Base-by-base conservation (phyloP, 1,140 invertebrate species). In the Papilio helenus region DNA sequence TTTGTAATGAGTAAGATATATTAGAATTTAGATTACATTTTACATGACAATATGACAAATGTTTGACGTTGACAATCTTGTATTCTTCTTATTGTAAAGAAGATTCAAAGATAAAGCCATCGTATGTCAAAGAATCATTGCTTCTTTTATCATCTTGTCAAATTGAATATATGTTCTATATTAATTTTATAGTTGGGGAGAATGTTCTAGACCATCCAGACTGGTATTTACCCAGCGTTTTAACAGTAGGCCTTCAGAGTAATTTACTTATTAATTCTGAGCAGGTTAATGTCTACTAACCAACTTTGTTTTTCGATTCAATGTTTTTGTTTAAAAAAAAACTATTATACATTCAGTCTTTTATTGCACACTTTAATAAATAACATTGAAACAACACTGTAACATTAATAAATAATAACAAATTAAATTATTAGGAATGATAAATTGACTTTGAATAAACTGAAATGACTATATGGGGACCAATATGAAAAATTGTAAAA, bases 51-150 rank as follows among this genome's bases (percentile, higher is more conserved):
- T 23, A 20, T 74, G 81, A 80, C 79, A 79, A 72, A 26, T 39
- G 74, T 72, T 61, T 82, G 81, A 85, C 83, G 68, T 73, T 72
- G 58, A 44, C 46, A 77, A 61, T 20, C 51, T 39, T 76, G 29
- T 76, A 81, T 79, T 82, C 80, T 80, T 81, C 77, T 84, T 83
- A 55, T 61, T 78, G 58, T 72, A 79, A 79, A 84, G 29, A 78
- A 77, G 20, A 39, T 72, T 26, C 29, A 72, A 72, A 42, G 68
- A 61, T 26, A 68, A 29, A 68, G 23, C 10, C 0, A 61, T 10
- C 58, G 10, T 14, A 34, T 29, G 12, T 68, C 61, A 68, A 68
- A 68, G 23, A 68, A 68, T 68, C 12, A 34, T 68, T 16, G 3
- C 20, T 23, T 61, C 20, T 9, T 61, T 10, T 58, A 49, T 20